These are phyloP conservation scores for Gallinago stenura DNA, from an alignment of 2,797 vertebrate species.

Conservation along the genomic window DNA sequence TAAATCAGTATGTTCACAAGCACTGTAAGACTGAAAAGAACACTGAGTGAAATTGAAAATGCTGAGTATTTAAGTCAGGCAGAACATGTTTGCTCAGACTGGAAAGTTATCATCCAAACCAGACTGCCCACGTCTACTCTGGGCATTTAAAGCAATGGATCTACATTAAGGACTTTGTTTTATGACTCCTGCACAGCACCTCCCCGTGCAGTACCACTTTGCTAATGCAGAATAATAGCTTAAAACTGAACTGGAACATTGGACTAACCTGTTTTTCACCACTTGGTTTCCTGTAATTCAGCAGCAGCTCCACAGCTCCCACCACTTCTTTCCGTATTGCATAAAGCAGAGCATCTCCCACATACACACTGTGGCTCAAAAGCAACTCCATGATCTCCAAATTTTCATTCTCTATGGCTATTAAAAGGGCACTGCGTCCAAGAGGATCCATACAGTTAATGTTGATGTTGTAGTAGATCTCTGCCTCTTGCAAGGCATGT, in stretches of 20 bases:
- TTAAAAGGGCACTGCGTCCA: conserved; percentile 92
- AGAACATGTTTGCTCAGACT: background rate
- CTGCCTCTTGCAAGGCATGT: conserved; percentile 92
- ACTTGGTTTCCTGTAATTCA: conserved; percentile 90
- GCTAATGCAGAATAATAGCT: background rate
- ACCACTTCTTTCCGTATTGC: conserved; percentile 97
- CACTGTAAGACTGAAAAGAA: background rate
- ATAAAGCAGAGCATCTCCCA: conserved; percentile 93
- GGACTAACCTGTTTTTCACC: conserved; percentile 90
- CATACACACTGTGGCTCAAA: conserved; percentile 90
- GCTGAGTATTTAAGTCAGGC: background rate
- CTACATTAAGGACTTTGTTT: background rate
- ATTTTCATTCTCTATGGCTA: conserved; percentile 97
- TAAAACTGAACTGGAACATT: background rate
- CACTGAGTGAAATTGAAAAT: background rate
- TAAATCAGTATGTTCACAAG: conserved; percentile 16
- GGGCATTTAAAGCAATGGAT: background rate
- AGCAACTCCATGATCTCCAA: conserved; percentile 97
- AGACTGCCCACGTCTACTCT: background rate
- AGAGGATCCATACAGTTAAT: conserved; percentile 97
- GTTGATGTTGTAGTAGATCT: conserved; percentile 97
- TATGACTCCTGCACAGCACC: background rate
- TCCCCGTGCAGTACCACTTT: background rate
- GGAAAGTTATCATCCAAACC: background rate
- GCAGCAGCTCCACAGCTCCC: conserved; percentile 94